Evolutionary conservation across 2,113 vertebrate genomes (phyloP).

Genomic region (Hyperopisus bebe): DNA sequence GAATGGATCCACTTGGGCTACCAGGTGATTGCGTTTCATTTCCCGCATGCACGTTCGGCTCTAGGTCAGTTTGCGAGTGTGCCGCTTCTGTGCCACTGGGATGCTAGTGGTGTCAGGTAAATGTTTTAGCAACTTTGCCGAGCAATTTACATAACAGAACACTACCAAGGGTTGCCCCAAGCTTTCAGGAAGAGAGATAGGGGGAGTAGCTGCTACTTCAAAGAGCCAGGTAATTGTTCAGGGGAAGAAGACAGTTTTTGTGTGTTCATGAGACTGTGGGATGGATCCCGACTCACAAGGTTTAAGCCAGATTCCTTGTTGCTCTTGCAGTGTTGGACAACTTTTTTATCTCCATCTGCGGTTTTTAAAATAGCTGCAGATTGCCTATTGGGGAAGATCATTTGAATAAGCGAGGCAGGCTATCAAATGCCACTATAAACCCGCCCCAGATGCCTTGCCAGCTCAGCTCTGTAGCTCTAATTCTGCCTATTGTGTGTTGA

Average conservation of each 20-base stretch:
- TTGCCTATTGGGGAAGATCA: neutral
- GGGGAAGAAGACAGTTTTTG: neutral
- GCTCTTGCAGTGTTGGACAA: conserved; percentile 3
- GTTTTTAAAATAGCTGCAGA: neutral
- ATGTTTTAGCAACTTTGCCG: neutral
- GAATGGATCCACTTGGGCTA: neutral
- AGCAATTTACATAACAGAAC: neutral
- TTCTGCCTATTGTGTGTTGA: neutral
- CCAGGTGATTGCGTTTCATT: neutral
- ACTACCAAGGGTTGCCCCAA: neutral
- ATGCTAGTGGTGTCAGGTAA: neutral
- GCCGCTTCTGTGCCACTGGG: neutral
- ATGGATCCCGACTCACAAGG: neutral
- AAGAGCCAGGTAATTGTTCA: conserved; percentile 15
- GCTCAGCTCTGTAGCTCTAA: neutral
- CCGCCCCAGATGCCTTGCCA: neutral
- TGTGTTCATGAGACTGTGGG: neutral
- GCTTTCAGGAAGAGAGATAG: neutral
- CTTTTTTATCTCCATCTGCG: neutral
- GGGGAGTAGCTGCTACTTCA: neutral
- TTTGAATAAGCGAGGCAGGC: neutral
- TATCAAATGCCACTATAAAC: neutral
- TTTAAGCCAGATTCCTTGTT: conserved; percentile 11
- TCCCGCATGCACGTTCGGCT: neutral
- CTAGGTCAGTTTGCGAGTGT: neutral